These are phyloP conservation scores for Emys orbicularis DNA, from an alignment of 2,797 vertebrate species.

Conservation along the genomic window DNA sequence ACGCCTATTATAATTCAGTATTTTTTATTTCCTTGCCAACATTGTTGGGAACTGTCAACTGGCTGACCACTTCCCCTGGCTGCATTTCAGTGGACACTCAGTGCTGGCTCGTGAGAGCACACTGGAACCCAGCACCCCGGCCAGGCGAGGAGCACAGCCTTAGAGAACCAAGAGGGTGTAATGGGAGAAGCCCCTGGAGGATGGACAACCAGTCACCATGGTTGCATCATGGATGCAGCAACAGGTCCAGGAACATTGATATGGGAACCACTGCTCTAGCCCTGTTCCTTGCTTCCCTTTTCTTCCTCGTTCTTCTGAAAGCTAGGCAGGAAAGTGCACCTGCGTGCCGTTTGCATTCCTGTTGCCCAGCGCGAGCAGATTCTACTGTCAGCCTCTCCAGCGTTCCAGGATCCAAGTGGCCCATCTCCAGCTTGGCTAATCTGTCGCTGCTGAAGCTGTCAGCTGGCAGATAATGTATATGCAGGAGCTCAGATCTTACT, in stretches of 20 bases:
- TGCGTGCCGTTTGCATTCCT: neutral
- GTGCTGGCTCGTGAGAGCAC: neutral
- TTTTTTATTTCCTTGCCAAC: accelerated
- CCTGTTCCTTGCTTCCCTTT: neutral
- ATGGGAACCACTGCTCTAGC: neutral
- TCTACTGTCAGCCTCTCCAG: neutral
- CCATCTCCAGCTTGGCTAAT: constrained; percentile 60
- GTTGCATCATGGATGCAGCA: too few relatives aligned
- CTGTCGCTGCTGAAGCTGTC: constrained; percentile 51
- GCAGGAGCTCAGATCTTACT: neutral
- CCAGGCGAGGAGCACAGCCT: neutral
- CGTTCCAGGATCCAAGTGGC: constrained; percentile 33
- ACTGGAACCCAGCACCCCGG: neutral
- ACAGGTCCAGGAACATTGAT: neutral
- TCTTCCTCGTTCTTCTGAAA: neutral
- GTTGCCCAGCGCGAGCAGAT: neutral
- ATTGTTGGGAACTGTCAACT: neutral
- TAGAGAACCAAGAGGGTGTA: neutral
- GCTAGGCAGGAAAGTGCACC: neutral
- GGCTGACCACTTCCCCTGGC: neutral
- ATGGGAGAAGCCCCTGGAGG: neutral
- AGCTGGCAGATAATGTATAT: constrained; percentile 17
- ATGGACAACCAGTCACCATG: neutral
- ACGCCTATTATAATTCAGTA: accelerated
- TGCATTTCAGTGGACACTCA: accelerated